These are phyloP conservation scores for Bovichtus variegatus DNA, from an alignment of 2,797 vertebrate species.

Conservation along the genomic window DNA sequence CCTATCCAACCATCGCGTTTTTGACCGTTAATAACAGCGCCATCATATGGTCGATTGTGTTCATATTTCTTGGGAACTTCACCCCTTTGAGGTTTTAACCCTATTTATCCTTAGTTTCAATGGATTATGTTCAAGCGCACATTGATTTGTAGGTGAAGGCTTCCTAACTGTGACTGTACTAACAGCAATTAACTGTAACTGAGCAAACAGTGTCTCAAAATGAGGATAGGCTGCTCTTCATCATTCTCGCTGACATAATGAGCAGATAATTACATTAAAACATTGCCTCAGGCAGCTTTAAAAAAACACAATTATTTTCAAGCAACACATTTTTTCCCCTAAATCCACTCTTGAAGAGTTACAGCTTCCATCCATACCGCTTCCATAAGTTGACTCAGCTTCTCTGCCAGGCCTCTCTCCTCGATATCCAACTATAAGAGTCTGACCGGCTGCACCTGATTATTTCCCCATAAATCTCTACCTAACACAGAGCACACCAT, in stretches of 20 bases:
- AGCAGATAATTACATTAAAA: constrained; percentile 36
- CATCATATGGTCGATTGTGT: too few relatives aligned
- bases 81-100: too few relatives aligned
- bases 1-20: too few relatives aligned
- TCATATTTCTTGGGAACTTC: too few relatives aligned
- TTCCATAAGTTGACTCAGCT: background rate
- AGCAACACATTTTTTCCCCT: background rate
- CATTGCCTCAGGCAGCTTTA: constrained; percentile 18
- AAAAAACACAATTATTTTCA: constrained; percentile 11
- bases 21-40: too few relatives aligned
- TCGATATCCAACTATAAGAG: constrained; percentile 5
- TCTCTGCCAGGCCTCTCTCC: background rate
- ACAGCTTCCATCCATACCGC: background rate
- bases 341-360: constrained; percentile 36
- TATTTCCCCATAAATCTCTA: constrained; percentile 49
- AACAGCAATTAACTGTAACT: background rate
- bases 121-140: background rate
- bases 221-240: background rate
- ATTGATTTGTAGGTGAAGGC: background rate
- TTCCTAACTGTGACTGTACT: background rate
- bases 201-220: background rate
- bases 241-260: constrained; percentile 33
- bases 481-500: constrained; percentile 37
- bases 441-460: constrained; percentile 38
- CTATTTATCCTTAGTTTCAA: background rate